Conservation (phyloP, 37 sponge, comb jelly and placozoan species). For the Eunapius fragilis region DNA sequence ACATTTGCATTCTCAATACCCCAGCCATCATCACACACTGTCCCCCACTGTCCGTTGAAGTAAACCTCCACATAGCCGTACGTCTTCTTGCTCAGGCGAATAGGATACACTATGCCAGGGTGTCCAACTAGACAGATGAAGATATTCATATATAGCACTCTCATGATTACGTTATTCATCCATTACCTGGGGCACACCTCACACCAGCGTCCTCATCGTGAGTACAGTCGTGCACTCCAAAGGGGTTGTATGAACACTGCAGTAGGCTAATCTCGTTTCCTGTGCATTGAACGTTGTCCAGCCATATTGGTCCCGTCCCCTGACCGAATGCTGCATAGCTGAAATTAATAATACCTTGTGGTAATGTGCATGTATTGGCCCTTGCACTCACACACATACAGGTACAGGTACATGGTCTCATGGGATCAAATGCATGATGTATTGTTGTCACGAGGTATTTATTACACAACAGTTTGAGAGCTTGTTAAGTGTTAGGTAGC, state of each 20-base stretch:
- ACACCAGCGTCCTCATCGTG: slow-evolving; percentile 67
- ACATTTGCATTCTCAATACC: slow-evolving; percentile 62
- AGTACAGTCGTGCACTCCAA: slow-evolving; percentile 34
- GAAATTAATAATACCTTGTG: neutral
- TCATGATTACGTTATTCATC: neutral
- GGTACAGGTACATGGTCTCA: too few species aligned
- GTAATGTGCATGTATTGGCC: too few species aligned
- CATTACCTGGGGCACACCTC: slow-evolving; percentile 39
- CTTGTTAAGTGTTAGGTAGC: too few species aligned
- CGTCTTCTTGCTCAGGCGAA: slow-evolving; percentile 23
- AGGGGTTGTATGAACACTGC: slow-evolving; percentile 27
- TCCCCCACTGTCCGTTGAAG: slow-evolving; percentile 57
- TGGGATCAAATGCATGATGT: too few species aligned
- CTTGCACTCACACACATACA: too few species aligned
- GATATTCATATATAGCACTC: neutral
- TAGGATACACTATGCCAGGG: neutral
- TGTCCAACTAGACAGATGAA: neutral
- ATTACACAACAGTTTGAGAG: too few species aligned
- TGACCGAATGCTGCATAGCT: slow-evolving; percentile 16
- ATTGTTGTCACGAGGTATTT: too few species aligned
- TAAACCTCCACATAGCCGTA: slow-evolving; percentile 56
- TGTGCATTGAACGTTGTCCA: slow-evolving; percentile 50
- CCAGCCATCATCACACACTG: slow-evolving; percentile 69
- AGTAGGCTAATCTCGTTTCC: slow-evolving; percentile 33
- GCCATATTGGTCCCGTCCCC: slow-evolving; percentile 57